phyloP scores from a whole-genome alignment of 2,113 vertebrate genomes.

The Siphamia tubifer region DNA sequence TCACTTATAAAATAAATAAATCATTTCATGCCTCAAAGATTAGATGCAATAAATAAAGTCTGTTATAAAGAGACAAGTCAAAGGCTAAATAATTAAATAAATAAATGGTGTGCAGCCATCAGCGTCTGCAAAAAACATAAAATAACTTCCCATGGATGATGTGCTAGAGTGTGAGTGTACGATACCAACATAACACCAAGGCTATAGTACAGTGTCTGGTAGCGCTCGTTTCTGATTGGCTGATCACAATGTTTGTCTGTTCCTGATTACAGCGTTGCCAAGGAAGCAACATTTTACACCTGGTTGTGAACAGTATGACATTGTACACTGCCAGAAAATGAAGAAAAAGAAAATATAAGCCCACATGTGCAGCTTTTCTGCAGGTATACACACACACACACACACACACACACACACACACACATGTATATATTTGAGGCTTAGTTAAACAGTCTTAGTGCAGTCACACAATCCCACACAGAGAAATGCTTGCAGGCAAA shows the following conservation, averaged over 20 bases:
- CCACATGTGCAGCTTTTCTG: not conserved
- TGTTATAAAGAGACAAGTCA: too few species aligned
- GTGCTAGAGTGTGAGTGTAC: not conserved
- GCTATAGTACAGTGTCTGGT: not conserved
- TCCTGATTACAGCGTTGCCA: slow-evolving; percentile 34
- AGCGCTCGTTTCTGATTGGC: slow-evolving; percentile 6
- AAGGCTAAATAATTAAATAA: too few species aligned
- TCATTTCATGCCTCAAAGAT: too few species aligned
- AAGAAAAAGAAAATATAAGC: not conserved
- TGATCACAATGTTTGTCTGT: slow-evolving; percentile 22
- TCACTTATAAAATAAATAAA: too few species aligned
- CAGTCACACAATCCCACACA: slow-evolving; percentile 49
- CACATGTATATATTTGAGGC: too few species aligned
- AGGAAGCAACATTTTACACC: slow-evolving; percentile 41
- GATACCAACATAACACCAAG: not conserved
- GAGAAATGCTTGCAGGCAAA: slow-evolving; percentile 52
- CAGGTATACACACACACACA: not conserved
- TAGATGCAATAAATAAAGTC: too few species aligned
- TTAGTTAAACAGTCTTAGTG: slow-evolving; percentile 35
- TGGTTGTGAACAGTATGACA: slow-evolving; percentile 25
- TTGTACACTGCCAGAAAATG: not conserved
- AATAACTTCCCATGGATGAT: not conserved
- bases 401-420: too few species aligned
- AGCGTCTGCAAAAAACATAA: too few species aligned
- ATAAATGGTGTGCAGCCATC: too few species aligned